phyloP scores from a whole-genome alignment of 2,113 vertebrate species.

The Perognathus longimembris region DNA sequence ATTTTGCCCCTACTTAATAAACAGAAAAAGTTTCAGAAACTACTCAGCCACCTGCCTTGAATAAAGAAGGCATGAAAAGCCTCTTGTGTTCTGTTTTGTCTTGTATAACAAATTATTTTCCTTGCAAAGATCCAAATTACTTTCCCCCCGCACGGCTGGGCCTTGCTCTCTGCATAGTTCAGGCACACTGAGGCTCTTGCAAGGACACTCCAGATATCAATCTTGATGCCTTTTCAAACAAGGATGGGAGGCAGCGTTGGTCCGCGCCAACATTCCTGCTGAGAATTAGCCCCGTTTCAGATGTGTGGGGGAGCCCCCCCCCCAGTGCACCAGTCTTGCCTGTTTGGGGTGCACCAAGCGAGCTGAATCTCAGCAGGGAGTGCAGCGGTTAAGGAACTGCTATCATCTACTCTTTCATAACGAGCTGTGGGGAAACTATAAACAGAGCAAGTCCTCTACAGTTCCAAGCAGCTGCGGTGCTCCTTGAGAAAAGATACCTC shows the following conservation, averaged over 20 bases:
- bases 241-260: slow-evolving; percentile 80
- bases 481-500: slow-evolving; percentile 51
- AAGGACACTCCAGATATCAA: slow-evolving; percentile 83
- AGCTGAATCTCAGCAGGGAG: slow-evolving; percentile 74
- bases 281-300: slow-evolving; percentile 83
- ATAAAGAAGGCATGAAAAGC: slow-evolving; percentile 24
- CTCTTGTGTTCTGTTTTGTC: slow-evolving; percentile 63
- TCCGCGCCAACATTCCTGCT: slow-evolving; percentile 85
- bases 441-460: slow-evolving; percentile 69
- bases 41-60: slow-evolving; percentile 50
- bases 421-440: slow-evolving; percentile 57
- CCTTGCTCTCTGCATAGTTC: slow-evolving; percentile 43
- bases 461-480: slow-evolving; percentile 61
- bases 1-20: slow-evolving; percentile 3
- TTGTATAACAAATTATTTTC: slow-evolving; percentile 82
- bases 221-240: slow-evolving; percentile 83
- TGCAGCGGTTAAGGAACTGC: slow-evolving; percentile 64
- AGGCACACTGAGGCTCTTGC: slow-evolving; percentile 72
- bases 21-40: slow-evolving; percentile 61
- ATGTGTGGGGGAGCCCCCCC: slow-evolving; percentile 82
- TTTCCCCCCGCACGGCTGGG: slow-evolving; percentile 43
- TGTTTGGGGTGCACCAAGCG: slow-evolving; percentile 66
- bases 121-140: slow-evolving; percentile 77
- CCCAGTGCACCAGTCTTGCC: slow-evolving; percentile 46
- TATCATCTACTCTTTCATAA: slow-evolving; percentile 81